These are phyloP conservation scores for Ceratotherium simum DNA, from an alignment of 2,113 vertebrate genomes.

Conservation along the genomic window DNA sequence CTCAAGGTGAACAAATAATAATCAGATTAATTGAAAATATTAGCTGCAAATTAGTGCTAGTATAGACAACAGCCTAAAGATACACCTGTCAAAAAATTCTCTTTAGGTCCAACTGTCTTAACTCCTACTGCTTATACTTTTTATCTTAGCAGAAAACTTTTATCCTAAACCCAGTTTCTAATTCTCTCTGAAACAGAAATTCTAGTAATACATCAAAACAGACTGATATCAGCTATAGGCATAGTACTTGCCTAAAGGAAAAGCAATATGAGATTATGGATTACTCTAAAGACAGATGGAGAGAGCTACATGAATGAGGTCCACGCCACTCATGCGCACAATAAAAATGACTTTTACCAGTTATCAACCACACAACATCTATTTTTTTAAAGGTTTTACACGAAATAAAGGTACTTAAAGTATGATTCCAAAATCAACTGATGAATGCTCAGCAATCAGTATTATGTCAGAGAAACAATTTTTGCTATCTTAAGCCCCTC, in stretches of 20 bases:
- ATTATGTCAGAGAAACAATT: neutral
- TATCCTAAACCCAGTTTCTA: constrained; percentile 18
- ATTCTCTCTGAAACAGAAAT: constrained; percentile 36
- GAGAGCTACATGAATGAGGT: neutral
- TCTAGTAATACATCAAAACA: neutral
- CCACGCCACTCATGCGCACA: neutral
- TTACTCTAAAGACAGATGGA: neutral
- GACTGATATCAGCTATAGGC: neutral
- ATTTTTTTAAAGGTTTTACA: neutral
- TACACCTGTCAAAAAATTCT: neutral
- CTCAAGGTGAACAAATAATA: neutral
- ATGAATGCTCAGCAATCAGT: neutral
- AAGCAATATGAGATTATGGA: neutral
- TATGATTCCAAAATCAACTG: neutral
- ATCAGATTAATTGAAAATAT: neutral
- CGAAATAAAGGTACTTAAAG: constrained; percentile 2
- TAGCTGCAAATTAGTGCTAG: neutral
- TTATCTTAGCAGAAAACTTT: neutral
- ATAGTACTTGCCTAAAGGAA: neutral
- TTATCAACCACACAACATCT: neutral
- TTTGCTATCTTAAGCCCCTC: neutral
- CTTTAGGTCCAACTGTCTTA: constrained; percentile 1
- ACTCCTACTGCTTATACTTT: neutral
- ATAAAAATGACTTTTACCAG: neutral
- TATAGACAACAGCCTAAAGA: neutral